Conservation (phyloP, 37 sponge, comb jelly and placozoan species). For the Eunapius fragilis region DNA sequence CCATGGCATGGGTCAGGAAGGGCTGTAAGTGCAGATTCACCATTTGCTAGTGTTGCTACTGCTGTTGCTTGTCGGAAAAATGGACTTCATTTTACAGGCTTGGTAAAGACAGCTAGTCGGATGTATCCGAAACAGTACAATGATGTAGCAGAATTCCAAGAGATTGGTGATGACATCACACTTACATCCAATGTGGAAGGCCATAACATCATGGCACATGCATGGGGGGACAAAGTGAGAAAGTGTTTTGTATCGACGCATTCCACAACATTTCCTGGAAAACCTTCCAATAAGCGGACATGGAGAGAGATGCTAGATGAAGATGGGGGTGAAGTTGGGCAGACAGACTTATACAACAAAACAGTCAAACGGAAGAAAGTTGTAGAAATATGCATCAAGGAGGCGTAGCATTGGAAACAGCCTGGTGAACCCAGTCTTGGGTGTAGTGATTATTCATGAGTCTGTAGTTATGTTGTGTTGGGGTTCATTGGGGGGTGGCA, state of each 20-base stretch:
- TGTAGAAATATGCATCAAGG: background rate
- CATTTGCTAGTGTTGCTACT: background rate
- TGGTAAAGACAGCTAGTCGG: background rate
- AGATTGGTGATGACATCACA: background rate
- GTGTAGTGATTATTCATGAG: too few relatives aligned
- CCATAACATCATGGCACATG: background rate
- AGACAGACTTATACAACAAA: background rate
- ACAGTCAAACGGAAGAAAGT: background rate
- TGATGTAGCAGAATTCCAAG: background rate
- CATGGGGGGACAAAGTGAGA: background rate
- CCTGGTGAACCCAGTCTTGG: too few relatives aligned
- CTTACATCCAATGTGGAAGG: background rate
- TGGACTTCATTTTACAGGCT: background rate
- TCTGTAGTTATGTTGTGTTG: too few relatives aligned
- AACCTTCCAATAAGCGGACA: background rate
- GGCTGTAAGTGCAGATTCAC: background rate
- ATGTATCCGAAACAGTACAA: background rate
- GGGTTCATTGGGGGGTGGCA: too few relatives aligned
- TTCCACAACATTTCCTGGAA: background rate
- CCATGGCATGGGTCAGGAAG: background rate
- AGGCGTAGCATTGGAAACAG: too few relatives aligned
- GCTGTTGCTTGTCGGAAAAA: background rate
- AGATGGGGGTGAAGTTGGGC: background rate
- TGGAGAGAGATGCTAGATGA: background rate
- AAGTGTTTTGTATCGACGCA: background rate